Evolutionary conservation across 30 jellyfish, hydroid and myxozoan genomes (phyloP).

Genomic region (Clytia hemisphaerica): DNA sequence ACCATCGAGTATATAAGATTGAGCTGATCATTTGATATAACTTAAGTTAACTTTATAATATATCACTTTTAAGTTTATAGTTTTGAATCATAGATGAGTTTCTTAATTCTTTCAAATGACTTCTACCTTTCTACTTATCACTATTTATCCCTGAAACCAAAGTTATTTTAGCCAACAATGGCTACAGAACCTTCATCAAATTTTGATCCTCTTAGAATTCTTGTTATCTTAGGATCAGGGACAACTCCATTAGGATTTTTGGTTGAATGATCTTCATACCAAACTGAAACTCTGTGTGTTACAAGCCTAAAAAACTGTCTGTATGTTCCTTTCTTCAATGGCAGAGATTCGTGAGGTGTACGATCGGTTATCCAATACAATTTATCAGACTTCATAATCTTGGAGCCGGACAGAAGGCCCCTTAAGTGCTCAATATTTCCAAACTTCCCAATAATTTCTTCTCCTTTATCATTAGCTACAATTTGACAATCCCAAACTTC

Average conservation of each 20-base stretch:
- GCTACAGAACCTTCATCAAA: too few relatives aligned
- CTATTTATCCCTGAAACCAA: too few relatives aligned
- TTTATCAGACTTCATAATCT: slow-evolving; percentile 25
- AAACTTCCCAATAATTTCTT: slow-evolving; percentile 34
- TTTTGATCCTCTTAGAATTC: too few relatives aligned
- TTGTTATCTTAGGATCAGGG: too few relatives aligned
- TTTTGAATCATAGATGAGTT: too few relatives aligned
- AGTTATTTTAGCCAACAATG: too few relatives aligned
- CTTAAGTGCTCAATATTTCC: slow-evolving; percentile 60
- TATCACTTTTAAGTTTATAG: too few relatives aligned
- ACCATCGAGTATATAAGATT: too few relatives aligned
- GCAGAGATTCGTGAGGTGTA: slow-evolving; percentile 73
- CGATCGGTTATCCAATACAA: slow-evolving; percentile 72
- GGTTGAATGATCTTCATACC: slow-evolving; percentile 76
- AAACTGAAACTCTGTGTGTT: slow-evolving; percentile 54
- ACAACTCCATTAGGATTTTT: slow-evolving; percentile 55
- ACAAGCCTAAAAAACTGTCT: slow-evolving; percentile 57
- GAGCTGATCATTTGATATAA: too few relatives aligned
- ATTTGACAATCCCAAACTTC: slow-evolving; percentile 46
- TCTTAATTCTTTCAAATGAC: too few relatives aligned
- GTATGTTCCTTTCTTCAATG: slow-evolving; percentile 24
- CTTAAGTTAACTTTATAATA: too few relatives aligned
- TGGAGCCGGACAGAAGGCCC: slow-evolving; percentile 31
- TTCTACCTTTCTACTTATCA: too few relatives aligned
- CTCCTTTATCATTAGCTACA: background rate